phyloP scores from a whole-genome alignment of 2,113 vertebrate genomes.

The Kryptolebias marmoratus region DNA sequence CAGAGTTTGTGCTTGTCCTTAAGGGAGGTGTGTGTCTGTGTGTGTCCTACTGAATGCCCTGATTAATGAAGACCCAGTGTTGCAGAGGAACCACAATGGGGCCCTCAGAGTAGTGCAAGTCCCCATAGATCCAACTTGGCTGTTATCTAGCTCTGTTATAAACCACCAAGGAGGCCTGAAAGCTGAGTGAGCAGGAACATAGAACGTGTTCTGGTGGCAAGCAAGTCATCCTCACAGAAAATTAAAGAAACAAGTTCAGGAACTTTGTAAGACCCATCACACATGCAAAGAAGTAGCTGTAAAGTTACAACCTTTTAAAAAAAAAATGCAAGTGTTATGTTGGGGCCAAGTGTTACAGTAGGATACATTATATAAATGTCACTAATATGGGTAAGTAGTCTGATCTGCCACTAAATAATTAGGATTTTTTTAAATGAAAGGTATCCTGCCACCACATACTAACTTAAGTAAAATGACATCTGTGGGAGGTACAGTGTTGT shows the following conservation, averaged over 20 bases:
- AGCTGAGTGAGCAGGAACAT: conserved; percentile 46
- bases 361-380: no score
- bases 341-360: no score
- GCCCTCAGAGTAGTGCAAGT: conserved; percentile 38
- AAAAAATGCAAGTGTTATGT: no score
- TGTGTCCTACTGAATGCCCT: conserved; percentile 34
- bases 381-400: no score
- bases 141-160: conserved; percentile 48
- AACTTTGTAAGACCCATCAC: conserved; percentile 7
- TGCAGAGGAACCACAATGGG: conserved; percentile 56
- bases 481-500: no score
- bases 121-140: conserved; percentile 50
- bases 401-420: no score
- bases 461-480: no score
- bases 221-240: conserved; percentile 27
- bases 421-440: no score
- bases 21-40: conserved; percentile 28
- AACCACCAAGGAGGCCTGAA: conserved; percentile 42
- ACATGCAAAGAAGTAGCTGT: background rate
- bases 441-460: no score
- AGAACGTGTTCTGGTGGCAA: conserved; percentile 17
- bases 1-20: conserved; percentile 34
- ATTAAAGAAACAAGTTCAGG: conserved; percentile 1
- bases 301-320: background rate
- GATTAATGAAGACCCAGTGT: conserved; percentile 47